Evolutionary conservation across 2,888 invertebrate genomes (phyloP).

Genomic region (Exocentrus adspersus): DNA sequence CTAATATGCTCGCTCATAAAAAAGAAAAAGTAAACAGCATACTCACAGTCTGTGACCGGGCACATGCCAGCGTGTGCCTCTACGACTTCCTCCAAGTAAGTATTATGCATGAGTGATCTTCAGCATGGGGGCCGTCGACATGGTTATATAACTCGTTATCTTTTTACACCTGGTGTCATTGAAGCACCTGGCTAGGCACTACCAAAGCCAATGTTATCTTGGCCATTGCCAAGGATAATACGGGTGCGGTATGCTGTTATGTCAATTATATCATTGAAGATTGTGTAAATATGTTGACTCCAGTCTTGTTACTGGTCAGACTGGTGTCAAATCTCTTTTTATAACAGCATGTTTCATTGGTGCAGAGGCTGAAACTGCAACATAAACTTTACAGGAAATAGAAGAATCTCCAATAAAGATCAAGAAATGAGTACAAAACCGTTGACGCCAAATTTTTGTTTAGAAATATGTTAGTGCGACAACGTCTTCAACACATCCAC

Average conservation of each 20-base stretch:
- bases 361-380: no score
- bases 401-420: no score
- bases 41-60: background rate
- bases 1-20: no score
- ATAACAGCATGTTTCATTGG: no score
- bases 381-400: no score
- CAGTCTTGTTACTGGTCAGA: no score
- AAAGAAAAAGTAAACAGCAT: background rate
- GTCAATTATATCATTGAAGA: background rate
- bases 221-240: constrained; percentile 30
- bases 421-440: no score
- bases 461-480: no score
- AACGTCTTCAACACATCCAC: no score
- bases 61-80: constrained; percentile 1
- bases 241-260: constrained; percentile 33
- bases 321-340: no score
- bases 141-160: constrained; percentile 23
- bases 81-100: constrained; percentile 1
- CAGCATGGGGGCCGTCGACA: constrained; percentile 35
- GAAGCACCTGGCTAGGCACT: constrained; percentile 33
- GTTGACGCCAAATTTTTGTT: no score
- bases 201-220: constrained; percentile 25
- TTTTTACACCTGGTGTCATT: constrained; percentile 32
- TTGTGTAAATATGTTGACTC: constrained; percentile 5
- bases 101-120: constrained; percentile 34